A percentile compares a stretch with the other conserved stretches of the same genome.
phyloP scores from a whole-genome alignment of 2,888 invertebrate genomes.

The Anaspis maculata region DNA sequence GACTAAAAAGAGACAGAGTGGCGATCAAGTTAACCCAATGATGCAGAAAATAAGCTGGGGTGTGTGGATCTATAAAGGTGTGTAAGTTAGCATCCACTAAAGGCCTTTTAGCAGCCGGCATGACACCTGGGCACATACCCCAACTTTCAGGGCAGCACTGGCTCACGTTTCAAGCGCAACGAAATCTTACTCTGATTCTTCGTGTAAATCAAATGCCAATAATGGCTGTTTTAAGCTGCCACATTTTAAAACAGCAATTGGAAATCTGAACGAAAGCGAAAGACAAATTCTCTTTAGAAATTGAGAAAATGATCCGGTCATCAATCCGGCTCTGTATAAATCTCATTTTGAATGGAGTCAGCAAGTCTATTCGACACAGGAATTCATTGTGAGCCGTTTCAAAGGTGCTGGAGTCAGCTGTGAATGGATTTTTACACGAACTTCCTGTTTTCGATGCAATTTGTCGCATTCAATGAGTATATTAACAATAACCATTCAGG shows the following conservation, averaged over 20 bases:
- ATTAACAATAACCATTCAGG: conserved; percentile 39
- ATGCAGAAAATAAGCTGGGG: conserved; percentile 41
- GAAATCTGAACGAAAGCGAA: no score
- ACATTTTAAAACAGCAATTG: no score
- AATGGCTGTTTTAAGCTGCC: no score
- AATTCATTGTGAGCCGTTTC: conserved; percentile 38
- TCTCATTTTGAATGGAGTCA: conserved; percentile 36
- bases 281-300: no score
- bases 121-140: conserved; percentile 34
- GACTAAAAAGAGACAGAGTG: no score
- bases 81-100: conserved; percentile 28
- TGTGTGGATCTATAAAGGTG: conserved; percentile 33
- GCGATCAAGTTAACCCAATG: conserved; percentile 34
- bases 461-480: conserved; percentile 40
- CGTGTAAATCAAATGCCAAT: no score
- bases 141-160: conserved; percentile 17
- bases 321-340: conserved; percentile 25
- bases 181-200: conserved; percentile 1
- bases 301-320: no score
- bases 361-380: conserved; percentile 36
- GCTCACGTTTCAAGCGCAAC: neutral
- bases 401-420: conserved; percentile 35
- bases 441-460: conserved; percentile 45
- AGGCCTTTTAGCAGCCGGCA: conserved; percentile 34
- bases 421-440: conserved; percentile 41